A percentile compares a stretch with the other conserved stretches of the same genome.
These are phyloP conservation scores for Neolamprologus variostigma DNA, from an alignment of 2,113 vertebrate genomes.

Conservation along the genomic window DNA sequence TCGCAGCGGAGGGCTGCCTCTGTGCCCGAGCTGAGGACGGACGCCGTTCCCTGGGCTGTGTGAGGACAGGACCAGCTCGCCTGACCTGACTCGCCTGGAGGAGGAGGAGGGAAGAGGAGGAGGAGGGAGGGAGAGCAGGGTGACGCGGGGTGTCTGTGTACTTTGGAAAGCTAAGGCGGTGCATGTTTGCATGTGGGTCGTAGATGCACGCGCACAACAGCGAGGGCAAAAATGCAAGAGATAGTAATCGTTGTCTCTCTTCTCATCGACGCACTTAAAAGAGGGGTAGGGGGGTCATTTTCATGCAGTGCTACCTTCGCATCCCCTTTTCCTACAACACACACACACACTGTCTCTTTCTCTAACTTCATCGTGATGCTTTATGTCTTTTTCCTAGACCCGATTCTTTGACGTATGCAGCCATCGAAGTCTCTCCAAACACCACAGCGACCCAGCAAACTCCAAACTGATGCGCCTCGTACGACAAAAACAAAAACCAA, in stretches of 20 bases:
- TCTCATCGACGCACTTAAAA: background rate
- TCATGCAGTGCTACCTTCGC: background rate
- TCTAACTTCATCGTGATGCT: conserved; percentile 17
- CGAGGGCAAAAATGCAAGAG: background rate
- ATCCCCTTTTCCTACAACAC: background rate
- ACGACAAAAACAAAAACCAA: background rate
- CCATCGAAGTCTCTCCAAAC: background rate
- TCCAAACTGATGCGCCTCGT: conserved; percentile 5
- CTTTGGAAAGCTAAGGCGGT: conserved; percentile 8
- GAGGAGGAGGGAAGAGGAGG: background rate
- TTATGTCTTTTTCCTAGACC: conserved; percentile 17
- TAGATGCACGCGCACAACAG: background rate
- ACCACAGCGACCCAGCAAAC: background rate
- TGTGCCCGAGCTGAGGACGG: conserved; percentile 36
- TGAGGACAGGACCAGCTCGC: conserved; percentile 41
- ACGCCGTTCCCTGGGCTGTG: conserved; percentile 33
- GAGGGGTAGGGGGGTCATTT: background rate
- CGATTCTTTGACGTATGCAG: background rate
- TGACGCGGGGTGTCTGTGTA: background rate
- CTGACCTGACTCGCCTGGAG: conserved; percentile 45
- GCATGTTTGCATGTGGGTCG: conserved; percentile 2
- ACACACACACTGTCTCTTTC: background rate
- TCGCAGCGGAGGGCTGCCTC: conserved; percentile 1
- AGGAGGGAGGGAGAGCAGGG: background rate
- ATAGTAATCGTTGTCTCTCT: background rate